Evolutionary conservation across 2,113 vertebrate species (phyloP).

Genomic region (Chaetodon auriga): DNA sequence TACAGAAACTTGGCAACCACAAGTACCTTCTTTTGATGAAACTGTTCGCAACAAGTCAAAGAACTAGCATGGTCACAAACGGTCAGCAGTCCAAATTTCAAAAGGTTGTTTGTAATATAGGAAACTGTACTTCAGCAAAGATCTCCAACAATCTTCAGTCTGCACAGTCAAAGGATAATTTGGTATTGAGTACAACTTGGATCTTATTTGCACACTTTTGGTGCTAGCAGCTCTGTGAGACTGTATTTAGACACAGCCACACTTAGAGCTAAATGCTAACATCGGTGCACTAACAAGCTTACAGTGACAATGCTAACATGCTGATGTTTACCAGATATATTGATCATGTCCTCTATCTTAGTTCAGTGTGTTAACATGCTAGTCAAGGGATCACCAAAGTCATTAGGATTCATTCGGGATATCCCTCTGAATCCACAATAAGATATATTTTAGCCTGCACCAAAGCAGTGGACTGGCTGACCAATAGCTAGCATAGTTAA

Average conservation of each 20-base stretch:
- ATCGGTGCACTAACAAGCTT: neutral
- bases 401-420: too few species aligned
- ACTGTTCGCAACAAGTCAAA: slow-evolving; percentile 11
- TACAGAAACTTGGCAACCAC: slow-evolving; percentile 6
- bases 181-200: slow-evolving; percentile 2
- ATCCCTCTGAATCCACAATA: too few species aligned
- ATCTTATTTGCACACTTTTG: slow-evolving; percentile 14
- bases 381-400: neutral
- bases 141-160: neutral
- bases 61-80: neutral
- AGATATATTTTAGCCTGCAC: neutral
- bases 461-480: neutral
- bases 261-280: slow-evolving; percentile 13
- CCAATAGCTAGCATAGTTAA: neutral
- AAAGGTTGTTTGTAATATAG: neutral
- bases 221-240: neutral
- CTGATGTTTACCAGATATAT: neutral
- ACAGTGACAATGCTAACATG: neutral
- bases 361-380: slow-evolving; percentile 1
- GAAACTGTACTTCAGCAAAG: neutral
- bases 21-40: neutral
- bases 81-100: neutral
- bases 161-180: slow-evolving; percentile 4
- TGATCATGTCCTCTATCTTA: neutral
- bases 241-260: neutral